A percentile compares a stretch with the other conserved stretches of the same genome.
These are phyloP conservation scores for Sarcophaga variegata DNA, from an alignment of 2,888 invertebrate genomes.

Conservation along the genomic window DNA sequence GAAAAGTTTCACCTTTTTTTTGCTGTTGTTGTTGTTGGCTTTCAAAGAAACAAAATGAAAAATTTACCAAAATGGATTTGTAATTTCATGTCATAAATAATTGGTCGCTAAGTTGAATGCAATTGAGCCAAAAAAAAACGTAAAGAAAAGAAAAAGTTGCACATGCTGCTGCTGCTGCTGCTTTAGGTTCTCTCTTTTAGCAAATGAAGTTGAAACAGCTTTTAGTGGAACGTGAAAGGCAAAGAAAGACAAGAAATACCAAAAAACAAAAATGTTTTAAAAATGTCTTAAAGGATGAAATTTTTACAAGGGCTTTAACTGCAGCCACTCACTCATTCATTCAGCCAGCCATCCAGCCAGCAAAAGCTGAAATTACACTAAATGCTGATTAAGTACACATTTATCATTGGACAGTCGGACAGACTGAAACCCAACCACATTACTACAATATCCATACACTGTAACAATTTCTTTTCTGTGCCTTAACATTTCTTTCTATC, in stretches of 20 bases:
- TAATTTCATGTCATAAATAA: slow-evolving; percentile 82
- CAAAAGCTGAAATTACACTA: slow-evolving; percentile 81
- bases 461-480: slow-evolving; percentile 48
- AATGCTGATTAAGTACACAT: slow-evolving; percentile 82
- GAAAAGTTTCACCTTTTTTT: slow-evolving; percentile 69
- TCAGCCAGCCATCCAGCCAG: slow-evolving; percentile 13
- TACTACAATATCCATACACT: slow-evolving; percentile 15
- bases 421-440: neutral
- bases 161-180: slow-evolving; percentile 57
- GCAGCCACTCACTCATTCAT: slow-evolving; percentile 14
- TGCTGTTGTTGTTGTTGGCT: neutral
- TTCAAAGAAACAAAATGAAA: slow-evolving; percentile 74
- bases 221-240: slow-evolving; percentile 42
- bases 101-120: slow-evolving; percentile 78
- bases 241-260: slow-evolving; percentile 57
- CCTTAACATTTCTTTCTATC: neutral
- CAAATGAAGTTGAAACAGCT: slow-evolving; percentile 36
- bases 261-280: slow-evolving; percentile 61
- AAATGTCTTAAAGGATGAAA: slow-evolving; percentile 61
- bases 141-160: slow-evolving; percentile 51
- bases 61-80: slow-evolving; percentile 81
- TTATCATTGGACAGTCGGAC: slow-evolving; percentile 76
- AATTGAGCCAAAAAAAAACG: slow-evolving; percentile 66
- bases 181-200: no score
- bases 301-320: slow-evolving; percentile 62